phyloP scores from a whole-genome alignment of 2,888 invertebrate genomes.

The Tenthredo distinguenda region DNA sequence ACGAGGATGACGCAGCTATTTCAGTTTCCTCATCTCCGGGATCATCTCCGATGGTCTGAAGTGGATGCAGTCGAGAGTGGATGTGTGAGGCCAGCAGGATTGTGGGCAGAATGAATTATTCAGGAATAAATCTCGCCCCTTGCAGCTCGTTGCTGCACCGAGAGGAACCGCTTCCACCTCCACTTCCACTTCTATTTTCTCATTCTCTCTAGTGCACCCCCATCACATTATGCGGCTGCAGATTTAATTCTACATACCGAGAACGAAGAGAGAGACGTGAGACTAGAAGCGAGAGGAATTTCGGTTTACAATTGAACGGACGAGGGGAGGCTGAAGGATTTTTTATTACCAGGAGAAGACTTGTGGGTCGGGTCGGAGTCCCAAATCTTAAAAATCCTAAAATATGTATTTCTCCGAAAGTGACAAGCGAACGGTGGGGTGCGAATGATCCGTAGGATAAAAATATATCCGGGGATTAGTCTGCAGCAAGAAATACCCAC shows the following conservation, averaged over 20 bases:
- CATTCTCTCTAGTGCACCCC: background rate
- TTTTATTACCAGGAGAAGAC: too few species aligned
- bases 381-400: too few species aligned
- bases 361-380: too few species aligned
- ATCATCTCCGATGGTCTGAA: background rate
- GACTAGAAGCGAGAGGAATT: background rate
- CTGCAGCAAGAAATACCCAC: background rate
- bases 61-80: background rate
- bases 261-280: background rate
- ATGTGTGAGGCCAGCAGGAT: background rate
- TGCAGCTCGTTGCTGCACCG: background rate
- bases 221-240: constrained; percentile 14
- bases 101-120: constrained; percentile 28
- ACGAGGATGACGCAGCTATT: background rate
- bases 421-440: background rate
- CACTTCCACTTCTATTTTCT: background rate
- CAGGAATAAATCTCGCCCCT: constrained; percentile 29
- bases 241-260: constrained; percentile 29
- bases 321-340: too few species aligned
- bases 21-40: background rate
- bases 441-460: background rate
- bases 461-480: background rate
- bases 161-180: constrained; percentile 14
- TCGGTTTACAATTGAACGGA: background rate
- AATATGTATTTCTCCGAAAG: background rate